Conservation (phyloP, 2,113 vertebrate genomes). For the Vimba vimba region DNA sequence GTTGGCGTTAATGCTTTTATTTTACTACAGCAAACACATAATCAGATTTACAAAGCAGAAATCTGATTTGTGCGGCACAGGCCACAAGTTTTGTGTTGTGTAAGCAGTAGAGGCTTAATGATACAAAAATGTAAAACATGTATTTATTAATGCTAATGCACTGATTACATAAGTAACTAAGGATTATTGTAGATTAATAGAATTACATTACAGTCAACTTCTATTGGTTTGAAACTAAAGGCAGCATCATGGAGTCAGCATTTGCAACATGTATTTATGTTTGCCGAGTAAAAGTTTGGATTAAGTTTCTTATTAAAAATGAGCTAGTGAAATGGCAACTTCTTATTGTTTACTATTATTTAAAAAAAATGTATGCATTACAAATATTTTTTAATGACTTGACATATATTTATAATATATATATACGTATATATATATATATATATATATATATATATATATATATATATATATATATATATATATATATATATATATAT, state of each 20-base stretch:
- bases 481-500: no score
- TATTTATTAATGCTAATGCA: background rate
- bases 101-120: background rate
- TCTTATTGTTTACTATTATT: background rate
- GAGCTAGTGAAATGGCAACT: background rate
- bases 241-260: background rate
- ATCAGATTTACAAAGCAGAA: conserved; percentile 58
- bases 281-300: background rate
- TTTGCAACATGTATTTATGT: background rate
- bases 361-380: background rate
- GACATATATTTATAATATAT: no score
- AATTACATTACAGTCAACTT: background rate
- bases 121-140: background rate
- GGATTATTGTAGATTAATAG: background rate
- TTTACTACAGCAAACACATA: conserved; percentile 32
- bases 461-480: no score
- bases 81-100: conserved; percentile 35
- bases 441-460: no score
- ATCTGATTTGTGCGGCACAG: conserved; percentile 39
- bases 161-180: background rate
- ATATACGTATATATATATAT: no score
- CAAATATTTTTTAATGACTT: background rate
- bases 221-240: background rate
- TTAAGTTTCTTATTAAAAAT: background rate
- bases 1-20: background rate